phyloP scores from a whole-genome alignment of 2,797 vertebrate species.

The Coregonus sp. region DNA sequence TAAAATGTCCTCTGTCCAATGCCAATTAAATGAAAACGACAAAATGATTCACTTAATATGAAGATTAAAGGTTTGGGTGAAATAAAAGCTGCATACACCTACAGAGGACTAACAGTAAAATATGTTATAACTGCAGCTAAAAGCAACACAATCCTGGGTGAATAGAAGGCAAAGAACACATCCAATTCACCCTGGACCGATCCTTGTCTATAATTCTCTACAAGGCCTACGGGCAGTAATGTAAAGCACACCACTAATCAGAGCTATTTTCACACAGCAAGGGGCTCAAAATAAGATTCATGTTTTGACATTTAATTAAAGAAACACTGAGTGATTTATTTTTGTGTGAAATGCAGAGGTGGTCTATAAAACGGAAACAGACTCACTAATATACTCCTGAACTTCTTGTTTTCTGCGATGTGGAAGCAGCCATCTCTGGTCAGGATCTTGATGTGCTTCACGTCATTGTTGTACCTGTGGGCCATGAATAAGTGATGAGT shows the following conservation, averaged over 20 bases:
- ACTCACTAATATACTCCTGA: slow-evolving; percentile 96
- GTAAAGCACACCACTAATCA: slow-evolving; percentile 34
- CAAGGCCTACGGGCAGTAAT: slow-evolving; percentile 43
- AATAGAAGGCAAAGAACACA: slow-evolving; percentile 28
- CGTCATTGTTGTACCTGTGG: slow-evolving; percentile 98
- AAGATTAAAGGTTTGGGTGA: neutral
- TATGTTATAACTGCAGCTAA: slow-evolving; percentile 10
- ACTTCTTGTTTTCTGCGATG: slow-evolving; percentile 98
- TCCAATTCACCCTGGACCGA: slow-evolving; percentile 28
- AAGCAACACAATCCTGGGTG: slow-evolving; percentile 17
- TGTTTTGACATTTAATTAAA: slow-evolving; percentile 67
- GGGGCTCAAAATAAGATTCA: slow-evolving; percentile 49
- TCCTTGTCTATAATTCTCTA: slow-evolving; percentile 37
- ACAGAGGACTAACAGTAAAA: slow-evolving; percentile 4
- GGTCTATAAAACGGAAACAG: slow-evolving; percentile 30
- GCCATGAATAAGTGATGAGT: slow-evolving; percentile 91
- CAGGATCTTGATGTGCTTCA: slow-evolving; percentile 99
- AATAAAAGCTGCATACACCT: neutral
- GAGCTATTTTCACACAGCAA: slow-evolving; percentile 54
- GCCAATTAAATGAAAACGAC: too few relatives aligned
- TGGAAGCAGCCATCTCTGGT: slow-evolving; percentile 92
- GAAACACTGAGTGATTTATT: slow-evolving; percentile 39
- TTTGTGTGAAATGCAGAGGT: slow-evolving; percentile 63
- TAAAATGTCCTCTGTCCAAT: too few relatives aligned
- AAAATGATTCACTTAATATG: too few relatives aligned